These are phyloP conservation scores for Sarcophaga carnaria DNA, from an alignment of 2,888 invertebrate genomes.

Conservation along the genomic window DNA sequence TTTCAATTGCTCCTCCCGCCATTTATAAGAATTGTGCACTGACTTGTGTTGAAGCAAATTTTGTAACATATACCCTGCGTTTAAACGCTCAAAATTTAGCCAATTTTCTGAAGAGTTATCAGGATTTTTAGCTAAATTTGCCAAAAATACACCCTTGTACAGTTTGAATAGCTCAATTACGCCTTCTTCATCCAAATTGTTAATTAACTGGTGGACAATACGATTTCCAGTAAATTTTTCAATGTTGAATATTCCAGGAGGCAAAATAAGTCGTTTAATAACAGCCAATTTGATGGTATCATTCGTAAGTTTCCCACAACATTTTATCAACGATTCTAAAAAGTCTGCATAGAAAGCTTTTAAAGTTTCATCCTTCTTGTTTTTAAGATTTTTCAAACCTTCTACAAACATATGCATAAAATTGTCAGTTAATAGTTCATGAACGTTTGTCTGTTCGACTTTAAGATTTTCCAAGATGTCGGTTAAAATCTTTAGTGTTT, in stretches of 20 bases:
- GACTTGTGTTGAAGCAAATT: conserved; percentile 81
- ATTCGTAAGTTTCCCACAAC: conserved; percentile 83
- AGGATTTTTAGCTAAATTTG: conserved; percentile 82
- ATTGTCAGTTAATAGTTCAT: conserved; percentile 85
- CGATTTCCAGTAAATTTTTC: conserved; percentile 88
- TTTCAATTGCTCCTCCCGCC: conserved; percentile 86
- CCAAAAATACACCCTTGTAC: conserved; percentile 85
- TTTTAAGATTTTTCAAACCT: conserved; percentile 83
- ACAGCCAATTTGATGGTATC: conserved; percentile 84
- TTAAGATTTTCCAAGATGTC: conserved; percentile 81
- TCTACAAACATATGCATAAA: conserved; percentile 86
- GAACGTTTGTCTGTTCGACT: conserved; percentile 81
- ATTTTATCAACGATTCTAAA: conserved; percentile 83
- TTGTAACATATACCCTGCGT: conserved; percentile 85
- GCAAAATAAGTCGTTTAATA: conserved; percentile 85
- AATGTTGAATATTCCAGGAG: conserved; percentile 88
- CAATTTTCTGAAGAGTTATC: conserved; percentile 82
- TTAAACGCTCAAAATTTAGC: conserved; percentile 87
- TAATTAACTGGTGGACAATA: conserved; percentile 85
- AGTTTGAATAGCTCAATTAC: conserved; percentile 85
- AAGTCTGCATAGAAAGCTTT: conserved; percentile 81
- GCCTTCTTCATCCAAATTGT: conserved; percentile 84
- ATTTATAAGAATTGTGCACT: conserved; percentile 81
- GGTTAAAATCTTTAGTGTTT: conserved; percentile 84
- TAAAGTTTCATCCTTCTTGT: conserved; percentile 74